A percentile compares a stretch with the other conserved stretches of the same genome.
phyloP scores from a whole-genome alignment of 64 coral and sea anemone species.

The Acropora yongei region DNA sequence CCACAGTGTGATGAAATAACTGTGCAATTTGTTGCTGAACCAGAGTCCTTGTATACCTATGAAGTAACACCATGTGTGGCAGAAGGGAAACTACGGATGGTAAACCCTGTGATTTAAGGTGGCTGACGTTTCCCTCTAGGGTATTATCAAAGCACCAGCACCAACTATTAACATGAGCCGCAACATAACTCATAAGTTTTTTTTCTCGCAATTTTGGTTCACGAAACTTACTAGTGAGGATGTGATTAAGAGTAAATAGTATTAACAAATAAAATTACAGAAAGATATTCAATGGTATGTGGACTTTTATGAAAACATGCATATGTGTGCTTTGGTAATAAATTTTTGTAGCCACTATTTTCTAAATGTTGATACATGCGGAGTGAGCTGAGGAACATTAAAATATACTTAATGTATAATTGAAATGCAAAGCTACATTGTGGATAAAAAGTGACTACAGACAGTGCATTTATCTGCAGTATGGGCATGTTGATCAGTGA shows the following conservation, averaged over 20 bases:
- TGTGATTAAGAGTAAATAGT: background rate
- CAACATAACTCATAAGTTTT: background rate
- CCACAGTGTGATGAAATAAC: background rate
- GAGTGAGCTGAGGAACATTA: background rate
- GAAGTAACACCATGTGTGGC: background rate
- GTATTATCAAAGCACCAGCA: background rate
- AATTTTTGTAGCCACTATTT: no score
- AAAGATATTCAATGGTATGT: no score
- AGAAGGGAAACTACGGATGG: background rate
- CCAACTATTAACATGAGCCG: background rate
- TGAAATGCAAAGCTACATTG: no score
- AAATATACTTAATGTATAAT: no score
- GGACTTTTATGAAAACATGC: no score
- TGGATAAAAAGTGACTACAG: no score
- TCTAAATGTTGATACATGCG: background rate
- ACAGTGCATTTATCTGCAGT: slow-evolving; percentile 2
- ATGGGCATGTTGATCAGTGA: background rate
- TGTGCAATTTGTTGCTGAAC: background rate
- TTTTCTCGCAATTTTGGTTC: background rate
- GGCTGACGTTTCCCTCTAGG: background rate
- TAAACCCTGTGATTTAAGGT: background rate
- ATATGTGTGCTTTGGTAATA: no score
- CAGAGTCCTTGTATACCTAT: background rate
- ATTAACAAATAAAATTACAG: no score
- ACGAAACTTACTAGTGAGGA: background rate